A percentile compares a stretch with the other conserved stretches of the same genome.
Conservation (phyloP, 2,113 vertebrate species). For the Mola mola region DNA sequence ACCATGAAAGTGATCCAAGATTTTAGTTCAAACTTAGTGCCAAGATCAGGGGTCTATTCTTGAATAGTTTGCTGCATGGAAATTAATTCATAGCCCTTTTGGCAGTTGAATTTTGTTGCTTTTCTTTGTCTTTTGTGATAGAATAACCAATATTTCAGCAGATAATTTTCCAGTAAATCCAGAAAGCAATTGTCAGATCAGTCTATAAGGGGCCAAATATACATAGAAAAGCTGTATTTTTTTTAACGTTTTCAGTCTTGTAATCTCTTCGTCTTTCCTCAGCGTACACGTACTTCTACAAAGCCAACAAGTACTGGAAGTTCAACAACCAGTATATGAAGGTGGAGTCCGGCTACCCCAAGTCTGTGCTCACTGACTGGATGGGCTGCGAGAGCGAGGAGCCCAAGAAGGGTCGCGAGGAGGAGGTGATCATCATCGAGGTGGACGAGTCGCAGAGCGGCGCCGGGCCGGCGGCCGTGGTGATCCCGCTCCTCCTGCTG, state of each 20-base stretch:
- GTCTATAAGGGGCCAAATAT: too few species aligned
- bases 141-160: too few species aligned
- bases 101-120: too few species aligned
- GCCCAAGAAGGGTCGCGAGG: conserved; percentile 76
- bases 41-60: too few species aligned
- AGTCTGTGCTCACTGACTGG: conserved; percentile 88
- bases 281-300: conserved; percentile 94
- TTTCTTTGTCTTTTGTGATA: too few species aligned
- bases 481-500: conserved; percentile 86
- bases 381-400: conserved; percentile 86
- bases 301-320: conserved; percentile 94
- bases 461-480: conserved; percentile 74
- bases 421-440: conserved; percentile 87
- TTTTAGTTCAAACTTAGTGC: too few species aligned
- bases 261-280: conserved; percentile 1
- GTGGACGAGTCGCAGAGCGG: conserved; percentile 72
- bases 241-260: not conserved
- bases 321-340: conserved; percentile 93
- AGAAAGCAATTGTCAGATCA: too few species aligned
- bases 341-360: conserved; percentile 90
- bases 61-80: too few species aligned
- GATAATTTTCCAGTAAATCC: too few species aligned
- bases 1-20: too few species aligned
- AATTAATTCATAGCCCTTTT: too few species aligned
- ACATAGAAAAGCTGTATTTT: too few species aligned